A percentile compares a stretch with the other conserved stretches of the same genome.
Evolutionary conservation across 2,797 vertebrate genomes (phyloP).

Genomic region (Luscinia luscinia): DNA sequence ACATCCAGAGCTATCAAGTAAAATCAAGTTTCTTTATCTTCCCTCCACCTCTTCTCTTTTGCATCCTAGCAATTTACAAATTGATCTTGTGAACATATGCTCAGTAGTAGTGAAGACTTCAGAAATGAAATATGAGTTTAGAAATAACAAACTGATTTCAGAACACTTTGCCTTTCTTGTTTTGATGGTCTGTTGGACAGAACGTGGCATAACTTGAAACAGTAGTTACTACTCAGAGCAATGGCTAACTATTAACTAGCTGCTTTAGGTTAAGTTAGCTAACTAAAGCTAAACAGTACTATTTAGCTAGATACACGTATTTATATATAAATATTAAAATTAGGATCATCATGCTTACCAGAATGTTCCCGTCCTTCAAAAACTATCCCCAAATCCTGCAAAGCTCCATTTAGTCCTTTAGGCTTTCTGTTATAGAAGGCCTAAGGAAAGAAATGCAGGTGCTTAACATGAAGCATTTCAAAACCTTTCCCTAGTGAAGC

Average conservation of each 20-base stretch:
- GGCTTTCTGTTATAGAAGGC: constrained; percentile 92
- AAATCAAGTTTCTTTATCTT: too few species aligned
- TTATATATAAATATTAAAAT: neutral
- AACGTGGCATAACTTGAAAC: neutral
- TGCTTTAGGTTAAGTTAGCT: neutral
- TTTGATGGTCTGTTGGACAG: neutral
- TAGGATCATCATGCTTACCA: constrained; percentile 76
- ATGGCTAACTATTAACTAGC: neutral
- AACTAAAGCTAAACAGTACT: neutral
- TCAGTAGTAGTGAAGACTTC: neutral
- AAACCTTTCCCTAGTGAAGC: neutral
- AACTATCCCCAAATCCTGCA: constrained; percentile 92
- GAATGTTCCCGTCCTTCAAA: constrained; percentile 94
- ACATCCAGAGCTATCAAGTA: neutral
- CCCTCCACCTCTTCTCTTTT: neutral
- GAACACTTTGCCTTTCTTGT: neutral
- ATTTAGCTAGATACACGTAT: neutral
- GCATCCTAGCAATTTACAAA: neutral
- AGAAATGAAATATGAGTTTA: neutral
- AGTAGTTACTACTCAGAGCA: neutral
- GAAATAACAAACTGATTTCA: neutral
- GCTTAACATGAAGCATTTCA: neutral
- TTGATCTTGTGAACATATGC: neutral
- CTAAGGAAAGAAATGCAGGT: constrained; percentile 70
- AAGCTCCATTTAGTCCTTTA: constrained; percentile 90